Evolutionary conservation across 2,888 invertebrate species (phyloP), one percentile per base, ranked within the genome.

Genomic region (Ophion slaviceki): DNA sequence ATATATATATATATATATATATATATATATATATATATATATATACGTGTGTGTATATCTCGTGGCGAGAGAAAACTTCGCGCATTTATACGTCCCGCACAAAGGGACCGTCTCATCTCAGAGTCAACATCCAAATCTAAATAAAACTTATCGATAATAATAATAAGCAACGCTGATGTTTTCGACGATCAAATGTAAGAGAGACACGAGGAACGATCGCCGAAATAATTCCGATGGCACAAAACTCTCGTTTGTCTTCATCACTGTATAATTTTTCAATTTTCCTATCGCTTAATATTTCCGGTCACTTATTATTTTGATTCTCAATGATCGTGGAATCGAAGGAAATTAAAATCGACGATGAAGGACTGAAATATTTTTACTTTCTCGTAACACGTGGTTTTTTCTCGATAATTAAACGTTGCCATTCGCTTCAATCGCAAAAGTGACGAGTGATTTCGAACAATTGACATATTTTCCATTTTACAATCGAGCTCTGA

Each of bases 221-320:
- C 53, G 74, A 71, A 61, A 68, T 70, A 14, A 47, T 61, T 86
- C 87, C 86, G 84, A 89, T 89, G 90, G 89, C 89, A 90, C 89
- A 88, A 89, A 88, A 87, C 87, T 89, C 88, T 87, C 85, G 85
- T 87, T 88, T 80, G 53, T 71, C 76, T 66, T 47, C 28, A 17
- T 67, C n/a, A 40, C n/a, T n/a, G 24, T 40, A 47, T 82, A 81
- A 82, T 76, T 88, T 85, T 80, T 82, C 59, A 86, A 7, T 74
- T 68, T 74, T 79, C 24, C 64, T 68, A 47, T 79, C 24, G 20
- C 40, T 59, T 40, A 2, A 66, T 17, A 10, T 62, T 82, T 59
- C 17, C 36, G n/a, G n/a, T 68, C 59, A 17, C 40, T 77, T 4
- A 5, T 53, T 14, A 53, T 17, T 14, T 17, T 3, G 3, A 53